Conservation (phyloP, 2,113 vertebrate species). For the Butorides virescens region DNA sequence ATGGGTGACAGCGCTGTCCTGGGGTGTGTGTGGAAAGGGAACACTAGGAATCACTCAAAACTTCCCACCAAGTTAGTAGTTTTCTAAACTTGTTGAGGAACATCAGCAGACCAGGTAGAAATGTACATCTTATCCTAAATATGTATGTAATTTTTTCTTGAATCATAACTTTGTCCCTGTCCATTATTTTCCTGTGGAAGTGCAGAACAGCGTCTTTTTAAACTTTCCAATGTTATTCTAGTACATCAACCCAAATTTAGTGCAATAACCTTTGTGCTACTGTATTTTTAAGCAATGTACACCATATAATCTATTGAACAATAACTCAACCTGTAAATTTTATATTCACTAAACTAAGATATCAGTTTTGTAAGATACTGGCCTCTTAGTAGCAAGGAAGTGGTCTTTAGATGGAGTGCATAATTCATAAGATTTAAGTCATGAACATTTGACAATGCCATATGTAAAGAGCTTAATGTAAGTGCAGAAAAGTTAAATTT, state of each 20-base stretch:
- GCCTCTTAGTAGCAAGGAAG: background rate
- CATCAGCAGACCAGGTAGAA: background rate
- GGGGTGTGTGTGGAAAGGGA: background rate
- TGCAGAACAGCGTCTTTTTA: background rate
- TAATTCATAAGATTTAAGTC: background rate
- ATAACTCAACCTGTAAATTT: background rate
- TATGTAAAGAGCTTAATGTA: background rate
- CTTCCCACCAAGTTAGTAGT: background rate
- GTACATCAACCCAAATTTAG: background rate
- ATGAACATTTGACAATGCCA: background rate
- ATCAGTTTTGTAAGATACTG: background rate
- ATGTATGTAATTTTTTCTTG: background rate
- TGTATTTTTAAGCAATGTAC: background rate
- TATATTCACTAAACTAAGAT: background rate
- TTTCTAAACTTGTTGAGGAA: background rate
- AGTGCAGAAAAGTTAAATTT: background rate
- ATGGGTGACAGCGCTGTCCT: background rate
- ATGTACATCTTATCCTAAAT: background rate
- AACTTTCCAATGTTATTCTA: background rate
- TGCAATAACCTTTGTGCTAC: background rate
- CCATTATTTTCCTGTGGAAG: background rate
- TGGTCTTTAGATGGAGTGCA: background rate
- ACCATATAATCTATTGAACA: background rate
- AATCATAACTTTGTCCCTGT: accelerated
- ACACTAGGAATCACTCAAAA: background rate